Conservation (phyloP, 64 coral and sea anemone genomes). For the Catalaphyllia jardinei region DNA sequence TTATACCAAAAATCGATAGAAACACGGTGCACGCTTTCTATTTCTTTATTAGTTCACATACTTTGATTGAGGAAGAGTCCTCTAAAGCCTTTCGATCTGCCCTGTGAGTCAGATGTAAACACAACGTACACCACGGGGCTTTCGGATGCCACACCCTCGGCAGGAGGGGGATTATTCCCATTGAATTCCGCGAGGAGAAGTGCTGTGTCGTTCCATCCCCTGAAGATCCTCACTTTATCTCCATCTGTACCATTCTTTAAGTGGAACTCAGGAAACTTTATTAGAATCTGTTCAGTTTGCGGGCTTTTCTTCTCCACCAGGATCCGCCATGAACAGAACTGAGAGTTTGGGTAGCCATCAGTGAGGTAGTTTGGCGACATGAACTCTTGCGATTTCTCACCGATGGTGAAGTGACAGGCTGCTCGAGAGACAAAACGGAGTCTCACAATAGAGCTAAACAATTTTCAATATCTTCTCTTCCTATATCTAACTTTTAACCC, state of each 20-base stretch:
- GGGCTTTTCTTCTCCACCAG: neutral
- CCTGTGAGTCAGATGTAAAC: conserved; percentile 4
- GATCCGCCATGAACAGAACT: conserved; percentile 20
- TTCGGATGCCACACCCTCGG: neutral
- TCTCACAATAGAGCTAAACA: neutral
- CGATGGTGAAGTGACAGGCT: conserved; percentile 40
- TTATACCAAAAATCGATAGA: no score
- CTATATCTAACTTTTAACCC: no score
- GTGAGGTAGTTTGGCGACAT: neutral
- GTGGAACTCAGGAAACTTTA: conserved; percentile 24
- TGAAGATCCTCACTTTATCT: conserved; percentile 4
- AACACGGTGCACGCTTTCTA: no score
- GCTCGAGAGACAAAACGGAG: neutral
- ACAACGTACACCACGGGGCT: conserved; percentile 2
- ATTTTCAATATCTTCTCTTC: no score
- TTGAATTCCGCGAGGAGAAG: neutral
- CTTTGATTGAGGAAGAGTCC: conserved; percentile 18
- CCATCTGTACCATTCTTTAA: conserved; percentile 1
- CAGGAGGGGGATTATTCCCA: neutral
- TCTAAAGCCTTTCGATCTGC: conserved; percentile 6
- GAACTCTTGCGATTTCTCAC: conserved; percentile 20
- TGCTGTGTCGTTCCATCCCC: neutral
- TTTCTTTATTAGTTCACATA: neutral
- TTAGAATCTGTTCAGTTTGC: neutral
- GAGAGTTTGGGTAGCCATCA: conserved; percentile 10